Base-by-base conservation (phyloP, 1,140 invertebrate genomes). In the Bombus ignitus region DNA sequence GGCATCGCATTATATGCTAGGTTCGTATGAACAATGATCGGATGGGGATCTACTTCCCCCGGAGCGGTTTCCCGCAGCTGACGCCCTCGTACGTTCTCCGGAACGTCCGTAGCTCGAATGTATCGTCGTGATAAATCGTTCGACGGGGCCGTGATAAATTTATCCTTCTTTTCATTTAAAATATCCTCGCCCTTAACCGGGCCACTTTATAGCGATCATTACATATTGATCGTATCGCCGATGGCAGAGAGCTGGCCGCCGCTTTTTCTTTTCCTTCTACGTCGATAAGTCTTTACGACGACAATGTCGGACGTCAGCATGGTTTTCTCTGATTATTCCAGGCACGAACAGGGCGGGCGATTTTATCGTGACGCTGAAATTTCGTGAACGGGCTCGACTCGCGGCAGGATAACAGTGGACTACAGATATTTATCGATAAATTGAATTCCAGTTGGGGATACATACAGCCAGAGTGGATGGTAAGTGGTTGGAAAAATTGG, bases 51-150 rank as follows among this genome's bases (percentile, higher is more conserved):
- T 83, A 87, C 85, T 85, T 90, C 47, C 86, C 86, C 85, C 80
- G 35, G 42, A 76, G 86, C 88, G 80, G 89, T 90, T 90, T 90
- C 76, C 71, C 82, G 74, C 89, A 90, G 89, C 88, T 90, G 89
- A 88, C 89, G 88, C 82, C 32, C 85, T 53, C 82, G 82, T 90
- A 87, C 81, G 86, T 88, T 88, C 88, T 83, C 65, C 79, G 74
- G 77, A 88, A 90, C 74, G 88, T 90, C 73, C 68, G 81, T 80
- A 53, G 66, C 78, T 81, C 59, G 70, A 88, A 86, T 83, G 89
- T 90, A 90, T 90, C 88, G 88, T 75, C 68, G 71, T 88, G 82
- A 90, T 90, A 90, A 85, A 90, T 90, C 86, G 86, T 85, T 84
- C 89, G 83, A 81, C 86, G 68, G 79, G 47, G 65, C 59, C 44